Base-by-base conservation (phyloP, 2,797 vertebrate genomes). In the Gobio occitaniae region DNA sequence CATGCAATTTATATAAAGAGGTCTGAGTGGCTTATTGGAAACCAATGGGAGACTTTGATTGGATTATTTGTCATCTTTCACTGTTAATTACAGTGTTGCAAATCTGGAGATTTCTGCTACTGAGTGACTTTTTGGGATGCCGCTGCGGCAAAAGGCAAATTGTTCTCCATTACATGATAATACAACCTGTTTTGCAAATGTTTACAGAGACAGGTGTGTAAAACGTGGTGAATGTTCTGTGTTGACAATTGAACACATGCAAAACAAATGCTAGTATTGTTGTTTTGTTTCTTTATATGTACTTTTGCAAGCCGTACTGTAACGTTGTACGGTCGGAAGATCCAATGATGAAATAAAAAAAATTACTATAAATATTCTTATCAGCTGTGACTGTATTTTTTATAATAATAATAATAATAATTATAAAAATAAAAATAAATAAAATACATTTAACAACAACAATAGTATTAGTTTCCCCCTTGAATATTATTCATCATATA, bases 11-110 rank as follows among this genome's bases (percentile, higher is more conserved):
- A 82, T 44, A 82, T 66, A 85, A 75, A 78, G 82, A 86, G 74
- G 66, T 68, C 66, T 83, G 61, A 82, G 78, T 86, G 84, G 59
- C 59, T 82, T 89, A 87, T 89, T 87, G 88, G 79, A 89, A 89
- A 89, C 80, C 86, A 81, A 84, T 87, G 59, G 77, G 50, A 47
- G 71, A 66, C 68, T 80, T 78, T 89, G 78, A 87, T 87, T 86
- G 84, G 88, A 81, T 87, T 82, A 78, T 86, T 87, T 86, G 77
- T 63, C 76, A 71, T 66, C 59, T 80, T 68, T 86, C 81, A 9
- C 71, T 82, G 89, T 90, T 88, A 88, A 87, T 80, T 85, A 77
- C 76, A 81, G 69, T 54, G 69, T 79, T 85, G 88, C 63, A 48
- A 83, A 83, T 85, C 76, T 48, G 54, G 41, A 77, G 78, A 32